phyloP scores from a whole-genome alignment of 2,797 vertebrate genomes.

The Channa striata region DNA sequence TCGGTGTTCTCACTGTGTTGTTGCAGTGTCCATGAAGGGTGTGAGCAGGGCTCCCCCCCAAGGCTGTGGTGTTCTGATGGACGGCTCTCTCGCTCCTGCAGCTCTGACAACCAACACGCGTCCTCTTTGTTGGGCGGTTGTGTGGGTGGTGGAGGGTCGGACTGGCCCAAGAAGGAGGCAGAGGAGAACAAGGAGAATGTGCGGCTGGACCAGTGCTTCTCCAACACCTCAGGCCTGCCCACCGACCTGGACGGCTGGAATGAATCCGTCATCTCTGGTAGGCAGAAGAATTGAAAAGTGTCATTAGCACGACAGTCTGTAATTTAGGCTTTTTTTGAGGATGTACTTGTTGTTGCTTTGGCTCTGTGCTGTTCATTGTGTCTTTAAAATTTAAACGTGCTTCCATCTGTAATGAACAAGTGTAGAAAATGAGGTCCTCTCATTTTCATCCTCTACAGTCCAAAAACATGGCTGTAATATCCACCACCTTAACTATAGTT shows the following conservation, averaged over 20 bases:
- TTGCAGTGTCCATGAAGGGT: constrained; percentile 80
- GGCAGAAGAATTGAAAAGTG: constrained; percentile 46
- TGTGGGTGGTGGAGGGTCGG: constrained; percentile 77
- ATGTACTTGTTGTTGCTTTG: too few species aligned
- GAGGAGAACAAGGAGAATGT: constrained; percentile 99
- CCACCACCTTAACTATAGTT: background rate
- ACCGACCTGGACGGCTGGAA: constrained; percentile 93
- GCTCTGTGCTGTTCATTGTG: background rate
- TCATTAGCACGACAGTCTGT: background rate
- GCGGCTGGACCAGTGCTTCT: constrained; percentile 90
- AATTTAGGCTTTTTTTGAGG: background rate
- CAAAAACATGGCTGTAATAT: background rate
- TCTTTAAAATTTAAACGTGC: constrained; percentile 7
- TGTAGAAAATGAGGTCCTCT: background rate
- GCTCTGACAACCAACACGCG: constrained; percentile 81
- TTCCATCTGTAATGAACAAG: background rate
- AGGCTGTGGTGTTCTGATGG: constrained; percentile 87
- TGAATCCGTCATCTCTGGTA: constrained; percentile 95
- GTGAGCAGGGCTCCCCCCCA: constrained; percentile 89
- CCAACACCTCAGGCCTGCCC: constrained; percentile 90
- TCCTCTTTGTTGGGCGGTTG: constrained; percentile 66
- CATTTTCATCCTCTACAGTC: background rate
- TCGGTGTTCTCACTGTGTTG: background rate
- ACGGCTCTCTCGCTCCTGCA: constrained; percentile 83
- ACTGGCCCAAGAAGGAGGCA: constrained; percentile 89